Evolutionary conservation across 2,113 vertebrate genomes (phyloP).

Genomic region (Orthochromis indermauri): DNA sequence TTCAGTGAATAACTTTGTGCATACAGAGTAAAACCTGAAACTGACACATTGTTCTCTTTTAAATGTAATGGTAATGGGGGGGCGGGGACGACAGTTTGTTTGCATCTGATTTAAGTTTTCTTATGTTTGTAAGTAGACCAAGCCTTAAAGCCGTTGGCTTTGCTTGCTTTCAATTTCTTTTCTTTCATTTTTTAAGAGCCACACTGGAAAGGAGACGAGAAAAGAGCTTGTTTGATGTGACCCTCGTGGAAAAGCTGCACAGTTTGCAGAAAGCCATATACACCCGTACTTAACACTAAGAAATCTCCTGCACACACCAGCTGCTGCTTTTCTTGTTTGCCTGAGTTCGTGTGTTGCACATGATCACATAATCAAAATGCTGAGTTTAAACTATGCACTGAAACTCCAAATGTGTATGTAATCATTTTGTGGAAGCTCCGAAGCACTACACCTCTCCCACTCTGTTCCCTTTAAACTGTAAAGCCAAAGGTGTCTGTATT

Average conservation of each 20-base stretch:
- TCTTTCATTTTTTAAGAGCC: background rate
- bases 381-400: conserved; percentile 61
- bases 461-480: background rate
- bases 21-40: background rate
- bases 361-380: conserved; percentile 22
- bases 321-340: background rate
- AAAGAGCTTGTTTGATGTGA: background rate
- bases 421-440: background rate
- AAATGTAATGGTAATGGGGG: background rate
- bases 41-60: background rate
- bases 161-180: background rate
- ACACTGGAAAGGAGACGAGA: background rate
- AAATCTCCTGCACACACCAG: background rate
- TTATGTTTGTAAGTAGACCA: background rate
- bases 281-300: background rate
- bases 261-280: conserved; percentile 19
- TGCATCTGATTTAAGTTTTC: background rate
- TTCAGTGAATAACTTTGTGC: background rate
- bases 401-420: background rate
- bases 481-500: conserved; percentile 6
- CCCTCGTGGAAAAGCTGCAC: background rate
- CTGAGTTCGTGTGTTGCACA: conserved; percentile 23
- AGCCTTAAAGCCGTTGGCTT: background rate
- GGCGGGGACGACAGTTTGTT: background rate
- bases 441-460: background rate